Evolutionary conservation across 2,888 invertebrate species (phyloP).

Genomic region (Erebia epiphron): DNA sequence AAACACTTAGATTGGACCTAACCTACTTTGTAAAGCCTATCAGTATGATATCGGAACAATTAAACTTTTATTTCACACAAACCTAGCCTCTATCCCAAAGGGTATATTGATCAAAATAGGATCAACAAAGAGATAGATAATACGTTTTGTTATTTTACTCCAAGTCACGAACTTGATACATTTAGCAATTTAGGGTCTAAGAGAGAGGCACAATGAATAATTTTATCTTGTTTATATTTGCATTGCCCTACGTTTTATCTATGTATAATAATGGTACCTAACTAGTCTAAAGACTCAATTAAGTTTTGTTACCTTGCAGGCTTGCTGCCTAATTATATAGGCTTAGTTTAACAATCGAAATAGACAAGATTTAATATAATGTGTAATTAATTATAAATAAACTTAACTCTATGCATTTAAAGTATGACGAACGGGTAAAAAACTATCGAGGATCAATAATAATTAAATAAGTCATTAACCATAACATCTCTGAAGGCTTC

Average conservation of each 20-base stretch:
- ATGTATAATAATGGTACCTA: not conserved
- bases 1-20: conserved; percentile 27
- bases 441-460: too few relatives aligned
- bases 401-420: too few relatives aligned
- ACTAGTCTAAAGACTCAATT: conserved; percentile 4
- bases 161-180: conserved; percentile 35
- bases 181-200: conserved; percentile 36
- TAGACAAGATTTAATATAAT: too few relatives aligned
- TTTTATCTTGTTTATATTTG: conserved; percentile 21
- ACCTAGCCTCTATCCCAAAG: conserved; percentile 13
- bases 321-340: not conserved
- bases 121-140: not conserved
- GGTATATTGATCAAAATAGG: conserved; percentile 5
- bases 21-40: conserved; percentile 34
- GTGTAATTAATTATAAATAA: too few relatives aligned
- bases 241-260: conserved; percentile 12
- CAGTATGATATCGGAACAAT: conserved; percentile 16
- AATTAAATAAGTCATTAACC: too few relatives aligned
- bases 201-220: conserved; percentile 30
- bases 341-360: too few relatives aligned
- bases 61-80: conserved; percentile 21
- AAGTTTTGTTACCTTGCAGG: not conserved
- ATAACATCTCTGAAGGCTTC: too few relatives aligned
- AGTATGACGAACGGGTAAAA: too few relatives aligned
- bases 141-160: not conserved